Percentiles rank a stretch among this genome's conserved stretches.
These are phyloP conservation scores for Polyommatus icarus DNA, from an alignment of 2,888 invertebrate species.

Conservation along the genomic window DNA sequence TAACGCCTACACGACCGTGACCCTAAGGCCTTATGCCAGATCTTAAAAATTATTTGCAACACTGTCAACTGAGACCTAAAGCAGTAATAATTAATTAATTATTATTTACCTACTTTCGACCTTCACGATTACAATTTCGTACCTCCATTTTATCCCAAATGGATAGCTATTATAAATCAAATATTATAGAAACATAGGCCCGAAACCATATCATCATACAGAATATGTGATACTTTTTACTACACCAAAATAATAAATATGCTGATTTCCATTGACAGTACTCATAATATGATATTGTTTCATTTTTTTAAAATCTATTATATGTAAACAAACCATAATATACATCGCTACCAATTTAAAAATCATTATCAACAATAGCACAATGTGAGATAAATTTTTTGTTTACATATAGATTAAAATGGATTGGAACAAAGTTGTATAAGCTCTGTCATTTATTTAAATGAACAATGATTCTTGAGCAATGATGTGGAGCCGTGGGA, in stretches of 20 bases:
- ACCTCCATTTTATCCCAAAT: too few species aligned
- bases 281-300: too few species aligned
- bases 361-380: not conserved
- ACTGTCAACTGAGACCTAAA: not conserved
- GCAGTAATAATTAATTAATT: not conserved
- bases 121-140: too few species aligned
- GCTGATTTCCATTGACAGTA: too few species aligned
- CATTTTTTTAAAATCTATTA: too few species aligned
- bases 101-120: not conserved
- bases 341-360: too few species aligned
- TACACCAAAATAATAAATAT: too few species aligned
- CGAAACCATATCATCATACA: too few species aligned
- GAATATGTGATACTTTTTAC: too few species aligned
- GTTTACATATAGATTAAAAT: not conserved
- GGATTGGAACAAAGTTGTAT: not conserved
- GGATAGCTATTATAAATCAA: too few species aligned
- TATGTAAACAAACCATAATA: too few species aligned
- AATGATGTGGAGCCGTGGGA: conserved; percentile 23
- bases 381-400: not conserved
- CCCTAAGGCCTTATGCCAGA: not conserved
- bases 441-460: not conserved
- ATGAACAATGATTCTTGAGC: conserved; percentile 16
- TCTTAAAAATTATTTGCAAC: not conserved
- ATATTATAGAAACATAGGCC: too few species aligned
- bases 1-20: not conserved